These are phyloP conservation scores for Streptopelia turtur DNA, from an alignment of 2,797 vertebrate genomes.

Conservation along the genomic window DNA sequence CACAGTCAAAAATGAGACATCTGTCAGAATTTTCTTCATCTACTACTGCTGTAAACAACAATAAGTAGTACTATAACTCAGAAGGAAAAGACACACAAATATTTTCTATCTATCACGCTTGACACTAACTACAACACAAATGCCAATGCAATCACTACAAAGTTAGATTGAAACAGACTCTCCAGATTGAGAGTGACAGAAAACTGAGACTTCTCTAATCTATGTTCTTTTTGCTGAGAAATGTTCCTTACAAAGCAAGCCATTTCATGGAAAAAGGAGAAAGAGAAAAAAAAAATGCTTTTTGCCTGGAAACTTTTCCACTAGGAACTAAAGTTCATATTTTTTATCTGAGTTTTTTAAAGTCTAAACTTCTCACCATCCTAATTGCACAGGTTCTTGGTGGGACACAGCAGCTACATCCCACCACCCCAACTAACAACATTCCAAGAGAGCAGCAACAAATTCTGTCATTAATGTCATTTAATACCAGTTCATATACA, in stretches of 20 bases:
- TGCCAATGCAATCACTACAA: slow-evolving; percentile 9
- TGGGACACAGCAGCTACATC: not conserved
- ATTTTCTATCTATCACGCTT: slow-evolving; percentile 21
- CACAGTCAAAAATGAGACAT: not conserved
- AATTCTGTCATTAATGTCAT: not conserved
- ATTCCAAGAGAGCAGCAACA: not conserved
- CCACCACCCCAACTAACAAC: not conserved
- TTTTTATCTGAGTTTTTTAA: not conserved
- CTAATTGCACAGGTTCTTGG: not conserved
- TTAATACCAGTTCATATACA: not conserved
- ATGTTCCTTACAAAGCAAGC: not conserved
- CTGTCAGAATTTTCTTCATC: slow-evolving; percentile 17
- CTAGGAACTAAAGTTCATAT: not conserved
- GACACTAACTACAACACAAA: slow-evolving; percentile 54
- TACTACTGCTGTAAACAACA: not conserved
- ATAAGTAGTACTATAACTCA: slow-evolving; percentile 1
- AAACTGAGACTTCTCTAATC: slow-evolving; percentile 8
- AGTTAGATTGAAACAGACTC: slow-evolving; percentile 31
- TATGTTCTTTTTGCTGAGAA: not conserved
- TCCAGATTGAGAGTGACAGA: not conserved
- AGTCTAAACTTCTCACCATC: not conserved
- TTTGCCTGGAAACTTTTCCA: not conserved
- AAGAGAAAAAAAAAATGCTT: not conserved
- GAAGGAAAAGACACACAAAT: not conserved
- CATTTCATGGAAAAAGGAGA: not conserved